Conservation (phyloP, 2,797 vertebrate species). For the Anableps anableps region DNA sequence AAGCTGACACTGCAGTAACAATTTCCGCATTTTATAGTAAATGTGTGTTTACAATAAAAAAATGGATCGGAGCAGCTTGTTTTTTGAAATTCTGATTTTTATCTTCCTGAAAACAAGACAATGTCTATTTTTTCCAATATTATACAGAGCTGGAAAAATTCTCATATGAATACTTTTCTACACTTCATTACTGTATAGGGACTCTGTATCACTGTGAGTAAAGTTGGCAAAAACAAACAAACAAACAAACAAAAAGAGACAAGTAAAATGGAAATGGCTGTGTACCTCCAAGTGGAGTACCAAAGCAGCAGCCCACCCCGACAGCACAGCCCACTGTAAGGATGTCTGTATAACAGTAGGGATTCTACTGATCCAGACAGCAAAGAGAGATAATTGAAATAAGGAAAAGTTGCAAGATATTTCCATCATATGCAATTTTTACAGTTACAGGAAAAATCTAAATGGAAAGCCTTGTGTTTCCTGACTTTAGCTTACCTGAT, state of each 20-base stretch:
- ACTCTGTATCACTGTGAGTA: background rate
- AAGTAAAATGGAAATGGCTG: background rate
- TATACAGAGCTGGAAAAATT: background rate
- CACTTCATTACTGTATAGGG: background rate
- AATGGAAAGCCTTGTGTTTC: background rate
- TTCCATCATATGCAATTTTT: background rate
- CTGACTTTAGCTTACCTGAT: slow-evolving; percentile 86
- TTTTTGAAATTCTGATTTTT: too few relatives aligned
- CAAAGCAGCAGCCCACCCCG: slow-evolving; percentile 97
- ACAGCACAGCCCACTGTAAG: slow-evolving; percentile 97
- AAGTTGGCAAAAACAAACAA: background rate
- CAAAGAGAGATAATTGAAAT: slow-evolving; percentile 12
- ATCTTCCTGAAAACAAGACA: background rate
- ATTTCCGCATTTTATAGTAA: too few relatives aligned
- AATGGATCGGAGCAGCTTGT: too few relatives aligned
- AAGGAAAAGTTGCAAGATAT: slow-evolving; percentile 1
- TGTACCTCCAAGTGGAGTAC: slow-evolving; percentile 96
- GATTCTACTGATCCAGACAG: slow-evolving; percentile 89
- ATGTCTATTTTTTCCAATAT: too few relatives aligned
- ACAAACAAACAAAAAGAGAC: background rate
- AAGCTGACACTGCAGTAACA: background rate
- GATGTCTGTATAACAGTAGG: slow-evolving; percentile 95
- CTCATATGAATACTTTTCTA: background rate
- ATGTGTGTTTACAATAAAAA: too few relatives aligned
- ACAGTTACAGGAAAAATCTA: background rate